phyloP scores from a whole-genome alignment of 1,140 invertebrate genomes.

The Phymastichus coffea region DNA sequence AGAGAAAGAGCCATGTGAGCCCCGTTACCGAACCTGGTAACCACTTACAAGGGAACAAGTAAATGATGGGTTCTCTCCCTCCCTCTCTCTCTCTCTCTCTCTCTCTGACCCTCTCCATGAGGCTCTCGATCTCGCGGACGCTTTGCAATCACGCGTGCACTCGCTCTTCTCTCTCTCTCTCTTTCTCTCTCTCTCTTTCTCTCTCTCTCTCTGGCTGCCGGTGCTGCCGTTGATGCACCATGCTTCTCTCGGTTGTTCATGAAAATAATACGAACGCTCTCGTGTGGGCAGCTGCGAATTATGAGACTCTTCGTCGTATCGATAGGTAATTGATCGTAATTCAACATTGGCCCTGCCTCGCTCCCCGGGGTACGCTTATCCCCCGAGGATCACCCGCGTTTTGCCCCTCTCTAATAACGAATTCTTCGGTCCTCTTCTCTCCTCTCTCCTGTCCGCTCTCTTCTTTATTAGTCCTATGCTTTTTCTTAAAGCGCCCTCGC shows the following conservation, averaged over 20 bases:
- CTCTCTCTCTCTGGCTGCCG: neutral
- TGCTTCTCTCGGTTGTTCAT: too few relatives aligned
- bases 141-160: conserved; percentile 32
- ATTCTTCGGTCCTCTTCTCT: neutral
- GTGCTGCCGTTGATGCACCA: too few relatives aligned
- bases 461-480: too few relatives aligned
- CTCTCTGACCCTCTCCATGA: conserved; percentile 20
- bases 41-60: conserved; percentile 35
- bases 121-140: conserved; percentile 23
- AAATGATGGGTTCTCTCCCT: conserved; percentile 40
- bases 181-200: conserved; percentile 12
- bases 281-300: conserved; percentile 32
- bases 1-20: conserved; percentile 16
- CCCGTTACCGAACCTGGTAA: conserved; percentile 31
- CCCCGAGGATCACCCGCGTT: conserved; percentile 14
- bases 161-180: conserved; percentile 14
- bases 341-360: neutral
- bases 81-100: conserved; percentile 23
- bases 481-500: neutral
- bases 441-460: neutral
- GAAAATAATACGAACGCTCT: too few relatives aligned
- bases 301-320: conserved; percentile 37
- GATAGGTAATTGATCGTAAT: conserved; percentile 38
- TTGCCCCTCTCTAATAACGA: conserved; percentile 4
- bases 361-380: neutral